phyloP scores from a whole-genome alignment of 2,113 vertebrate species.

The Petaurus breviceps region DNA sequence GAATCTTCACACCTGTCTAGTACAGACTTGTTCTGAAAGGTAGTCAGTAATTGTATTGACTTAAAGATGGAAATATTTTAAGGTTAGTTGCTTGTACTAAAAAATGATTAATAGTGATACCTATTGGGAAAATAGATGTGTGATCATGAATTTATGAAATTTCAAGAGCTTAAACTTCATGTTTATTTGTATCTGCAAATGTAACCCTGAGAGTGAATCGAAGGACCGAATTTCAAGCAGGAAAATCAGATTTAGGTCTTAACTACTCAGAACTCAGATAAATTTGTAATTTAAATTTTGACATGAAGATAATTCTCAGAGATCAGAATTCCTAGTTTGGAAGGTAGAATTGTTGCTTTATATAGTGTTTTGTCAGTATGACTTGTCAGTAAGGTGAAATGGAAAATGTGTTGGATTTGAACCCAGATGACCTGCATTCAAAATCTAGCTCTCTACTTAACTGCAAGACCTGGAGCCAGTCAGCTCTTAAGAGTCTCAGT shows the following conservation, averaged over 20 bases:
- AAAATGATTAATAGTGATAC: constrained; percentile 28
- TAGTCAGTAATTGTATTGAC: not conserved
- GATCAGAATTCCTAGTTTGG: not conserved
- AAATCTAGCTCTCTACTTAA: not conserved
- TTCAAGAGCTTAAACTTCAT: constrained; percentile 67
- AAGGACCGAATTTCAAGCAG: constrained; percentile 67
- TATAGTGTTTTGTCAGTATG: not conserved
- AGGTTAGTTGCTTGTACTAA: constrained; percentile 42
- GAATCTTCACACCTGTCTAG: not conserved
- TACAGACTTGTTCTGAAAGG: constrained; percentile 15
- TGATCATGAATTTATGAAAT: constrained; percentile 41
- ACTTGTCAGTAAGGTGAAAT: not conserved
- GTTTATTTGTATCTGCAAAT: constrained; percentile 72
- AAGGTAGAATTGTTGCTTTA: not conserved
- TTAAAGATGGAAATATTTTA: not conserved
- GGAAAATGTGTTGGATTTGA: not conserved
- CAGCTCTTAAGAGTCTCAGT: not conserved
- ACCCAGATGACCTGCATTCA: not conserved
- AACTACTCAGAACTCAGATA: constrained; percentile 69
- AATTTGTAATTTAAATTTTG: constrained; percentile 70
- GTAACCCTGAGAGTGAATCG: constrained; percentile 66
- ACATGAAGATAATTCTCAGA: constrained; percentile 23
- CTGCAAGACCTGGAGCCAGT: not conserved
- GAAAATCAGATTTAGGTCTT: constrained; percentile 71
- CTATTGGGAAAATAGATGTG: constrained; percentile 50